These are phyloP conservation scores for Nyleta sp. DNA, from an alignment of 2,888 invertebrate genomes.

Conservation along the genomic window DNA sequence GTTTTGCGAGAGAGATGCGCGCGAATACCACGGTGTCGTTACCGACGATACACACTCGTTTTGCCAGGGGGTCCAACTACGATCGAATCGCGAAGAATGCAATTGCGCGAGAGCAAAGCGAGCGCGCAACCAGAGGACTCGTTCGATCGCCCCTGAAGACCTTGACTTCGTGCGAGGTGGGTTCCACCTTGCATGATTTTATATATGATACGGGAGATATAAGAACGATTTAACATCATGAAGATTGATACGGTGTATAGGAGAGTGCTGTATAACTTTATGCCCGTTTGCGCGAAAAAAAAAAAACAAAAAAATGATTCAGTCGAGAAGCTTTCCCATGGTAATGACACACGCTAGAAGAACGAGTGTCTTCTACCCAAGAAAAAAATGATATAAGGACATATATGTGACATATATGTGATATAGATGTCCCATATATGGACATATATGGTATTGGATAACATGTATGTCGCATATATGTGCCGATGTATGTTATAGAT, in stretches of 20 bases:
- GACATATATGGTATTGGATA: too few relatives aligned
- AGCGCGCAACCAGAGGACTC: constrained; percentile 58
- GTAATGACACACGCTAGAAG: too few relatives aligned
- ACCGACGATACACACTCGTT: constrained; percentile 57
- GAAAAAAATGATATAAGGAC: too few relatives aligned
- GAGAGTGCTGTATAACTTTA: constrained; percentile 39
- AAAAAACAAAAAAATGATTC: neutral
- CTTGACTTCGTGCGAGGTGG: constrained; percentile 58
- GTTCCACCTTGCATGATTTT: constrained; percentile 63
- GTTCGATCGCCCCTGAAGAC: constrained; percentile 61
- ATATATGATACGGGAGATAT: constrained; percentile 58
- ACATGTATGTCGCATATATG: too few relatives aligned
- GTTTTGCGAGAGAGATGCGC: constrained; percentile 56
- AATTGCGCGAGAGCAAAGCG: constrained; percentile 55
- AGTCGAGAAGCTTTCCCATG: neutral
- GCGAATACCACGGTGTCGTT: constrained; percentile 56
- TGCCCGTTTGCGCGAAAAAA: constrained; percentile 14
- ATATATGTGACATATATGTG: too few relatives aligned
- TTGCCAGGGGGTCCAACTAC: constrained; percentile 62
- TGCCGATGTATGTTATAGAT: too few relatives aligned
- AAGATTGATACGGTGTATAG: constrained; percentile 62
- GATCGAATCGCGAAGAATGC: constrained; percentile 64
- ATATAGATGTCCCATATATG: too few relatives aligned
- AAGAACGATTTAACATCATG: constrained; percentile 61
- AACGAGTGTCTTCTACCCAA: too few relatives aligned